Conservation (phyloP, 2,797 vertebrate genomes). For the Chelon auratus region DNA sequence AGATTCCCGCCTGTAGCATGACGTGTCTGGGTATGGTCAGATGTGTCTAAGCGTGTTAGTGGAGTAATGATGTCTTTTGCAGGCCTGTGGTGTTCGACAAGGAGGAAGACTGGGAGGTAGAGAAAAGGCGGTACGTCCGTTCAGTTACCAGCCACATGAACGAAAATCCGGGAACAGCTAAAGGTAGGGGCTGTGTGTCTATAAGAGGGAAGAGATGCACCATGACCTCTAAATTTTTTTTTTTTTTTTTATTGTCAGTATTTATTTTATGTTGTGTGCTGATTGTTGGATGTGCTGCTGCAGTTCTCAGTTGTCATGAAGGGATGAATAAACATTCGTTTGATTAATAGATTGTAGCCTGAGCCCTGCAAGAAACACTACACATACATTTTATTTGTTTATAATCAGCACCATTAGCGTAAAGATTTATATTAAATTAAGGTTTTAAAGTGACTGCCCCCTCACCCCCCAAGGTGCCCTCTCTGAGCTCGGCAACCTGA, state of each 20-base stretch:
- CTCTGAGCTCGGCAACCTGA: constrained; percentile 80
- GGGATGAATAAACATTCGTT: neutral
- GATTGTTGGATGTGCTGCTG: neutral
- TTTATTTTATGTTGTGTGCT: neutral
- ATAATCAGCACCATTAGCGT: too few relatives aligned
- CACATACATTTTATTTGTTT: too few relatives aligned
- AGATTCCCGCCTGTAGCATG: neutral
- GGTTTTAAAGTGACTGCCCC: too few relatives aligned
- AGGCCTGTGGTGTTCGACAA: constrained; percentile 50
- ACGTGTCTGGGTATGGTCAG: neutral
- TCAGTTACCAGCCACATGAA: constrained; percentile 72
- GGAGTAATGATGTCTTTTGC: constrained; percentile 10
- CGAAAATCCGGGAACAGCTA: constrained; percentile 43
- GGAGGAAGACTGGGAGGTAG: constrained; percentile 70
- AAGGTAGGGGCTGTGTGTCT: constrained; percentile 70
- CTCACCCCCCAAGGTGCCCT: constrained; percentile 70
- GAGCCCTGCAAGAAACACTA: neutral
- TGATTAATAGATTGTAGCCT: neutral
- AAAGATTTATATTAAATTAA: too few relatives aligned
- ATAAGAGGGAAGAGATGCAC: neutral
- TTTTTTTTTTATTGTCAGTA: neutral
- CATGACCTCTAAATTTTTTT: neutral
- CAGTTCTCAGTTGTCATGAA: neutral
- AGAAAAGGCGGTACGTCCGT: constrained; percentile 73
- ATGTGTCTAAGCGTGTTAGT: neutral